Evolutionary conservation across 2,113 vertebrate species (phyloP).

Genomic region (Hoplias malabaricus): DNA sequence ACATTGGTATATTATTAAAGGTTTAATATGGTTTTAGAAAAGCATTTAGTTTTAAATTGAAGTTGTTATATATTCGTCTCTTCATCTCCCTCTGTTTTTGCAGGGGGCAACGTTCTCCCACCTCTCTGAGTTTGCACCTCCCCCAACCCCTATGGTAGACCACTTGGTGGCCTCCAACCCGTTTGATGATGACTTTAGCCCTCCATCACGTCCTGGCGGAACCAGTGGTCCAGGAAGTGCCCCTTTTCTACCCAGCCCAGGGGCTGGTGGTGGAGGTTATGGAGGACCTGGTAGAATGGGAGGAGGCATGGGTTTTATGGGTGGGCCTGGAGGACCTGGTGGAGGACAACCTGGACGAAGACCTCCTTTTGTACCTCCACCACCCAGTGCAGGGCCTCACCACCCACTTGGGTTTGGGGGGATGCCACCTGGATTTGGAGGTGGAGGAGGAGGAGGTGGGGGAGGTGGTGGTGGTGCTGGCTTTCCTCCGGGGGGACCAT

Average conservation of each 20-base stretch:
- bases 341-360: constrained; percentile 73
- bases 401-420: constrained; percentile 87
- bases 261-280: constrained; percentile 71
- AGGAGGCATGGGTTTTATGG: constrained; percentile 74
- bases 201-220: constrained; percentile 81
- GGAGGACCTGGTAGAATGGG: constrained; percentile 74
- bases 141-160: constrained; percentile 96
- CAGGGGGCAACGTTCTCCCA: constrained; percentile 93
- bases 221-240: constrained; percentile 66
- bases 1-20: too few species aligned
- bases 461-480: constrained; percentile 69
- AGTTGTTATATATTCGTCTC: too few species aligned
- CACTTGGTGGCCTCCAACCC: constrained; percentile 97
- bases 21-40: too few species aligned
- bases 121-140: constrained; percentile 95
- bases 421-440: constrained; percentile 77
- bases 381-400: constrained; percentile 76
- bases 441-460: constrained; percentile 68
- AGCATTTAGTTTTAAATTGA: too few species aligned
- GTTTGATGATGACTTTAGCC: constrained; percentile 95
- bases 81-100: constrained; percentile 5
- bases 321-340: constrained; percentile 70
- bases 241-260: constrained; percentile 85
- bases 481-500: constrained; percentile 76
- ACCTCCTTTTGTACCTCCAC: constrained; percentile 77